A percentile compares a stretch with the other conserved stretches of the same genome.
Conservation (phyloP, 2,888 invertebrate genomes). For the Empis livida region DNA sequence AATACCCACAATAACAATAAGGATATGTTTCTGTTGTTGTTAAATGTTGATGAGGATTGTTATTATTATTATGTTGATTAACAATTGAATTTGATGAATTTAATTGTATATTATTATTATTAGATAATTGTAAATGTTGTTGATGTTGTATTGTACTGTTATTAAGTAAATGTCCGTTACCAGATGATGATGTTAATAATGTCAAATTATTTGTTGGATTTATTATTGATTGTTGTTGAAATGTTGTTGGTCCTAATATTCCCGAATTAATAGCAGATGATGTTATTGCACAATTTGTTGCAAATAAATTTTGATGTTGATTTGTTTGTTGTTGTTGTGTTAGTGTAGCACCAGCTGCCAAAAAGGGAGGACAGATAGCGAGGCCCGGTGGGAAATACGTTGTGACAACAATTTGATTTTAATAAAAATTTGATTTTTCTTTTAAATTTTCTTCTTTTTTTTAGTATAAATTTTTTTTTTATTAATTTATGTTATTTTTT, state of each 20-base stretch:
- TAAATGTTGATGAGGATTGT: too few relatives aligned
- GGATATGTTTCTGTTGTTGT: constrained; percentile 12
- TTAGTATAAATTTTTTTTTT: constrained; percentile 1
- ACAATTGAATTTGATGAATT: constrained; percentile 5
- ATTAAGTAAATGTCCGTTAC: background rate
- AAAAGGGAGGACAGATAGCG: constrained; percentile 21
- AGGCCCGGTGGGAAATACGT: constrained; percentile 24
- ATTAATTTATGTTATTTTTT: background rate
- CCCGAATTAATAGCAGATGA: constrained; percentile 11
- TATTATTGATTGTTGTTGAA: background rate
- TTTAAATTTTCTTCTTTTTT: constrained; percentile 3
- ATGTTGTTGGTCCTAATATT: background rate
- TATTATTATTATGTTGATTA: constrained; percentile 6
- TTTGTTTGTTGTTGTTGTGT: constrained; percentile 10
- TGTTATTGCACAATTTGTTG: constrained; percentile 8
- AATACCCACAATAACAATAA: constrained; percentile 19
- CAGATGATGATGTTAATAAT: constrained; percentile 3
- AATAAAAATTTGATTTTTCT: constrained; percentile 4
- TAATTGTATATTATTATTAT: constrained; percentile 11
- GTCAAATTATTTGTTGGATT: background rate
- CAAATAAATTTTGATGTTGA: constrained; percentile 9
- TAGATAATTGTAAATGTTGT: constrained; percentile 12
- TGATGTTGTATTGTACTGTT: constrained; percentile 11
- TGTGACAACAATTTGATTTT: constrained; percentile 17
- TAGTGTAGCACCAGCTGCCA: constrained; percentile 16